Percentiles rank a stretch among this genome's conserved stretches.
Conservation (phyloP, 2,888 invertebrate genomes). For the Megamerina dolium region DNA sequence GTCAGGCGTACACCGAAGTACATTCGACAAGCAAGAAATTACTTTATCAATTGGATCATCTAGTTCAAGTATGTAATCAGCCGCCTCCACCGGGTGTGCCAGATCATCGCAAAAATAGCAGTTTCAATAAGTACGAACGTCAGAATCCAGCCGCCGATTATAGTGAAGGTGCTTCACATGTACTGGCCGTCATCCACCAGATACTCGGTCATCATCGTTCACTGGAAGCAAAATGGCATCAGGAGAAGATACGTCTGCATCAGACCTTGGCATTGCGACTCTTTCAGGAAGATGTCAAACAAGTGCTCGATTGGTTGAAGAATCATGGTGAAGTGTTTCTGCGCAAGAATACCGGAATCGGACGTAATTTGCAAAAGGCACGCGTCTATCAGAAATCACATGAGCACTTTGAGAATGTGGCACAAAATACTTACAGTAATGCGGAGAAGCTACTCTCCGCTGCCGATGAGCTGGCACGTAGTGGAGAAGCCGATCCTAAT, state of each 20-base stretch:
- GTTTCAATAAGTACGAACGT: constrained; percentile 46
- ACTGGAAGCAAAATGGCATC: constrained; percentile 90
- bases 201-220: constrained; percentile 92
- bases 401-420: constrained; percentile 97
- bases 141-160: constrained; percentile 89
- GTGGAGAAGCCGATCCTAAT: constrained; percentile 94
- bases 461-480: constrained; percentile 90
- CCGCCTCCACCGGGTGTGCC: constrained; percentile 55
- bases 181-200: constrained; percentile 92
- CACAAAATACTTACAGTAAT: constrained; percentile 96
- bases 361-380: constrained; percentile 89
- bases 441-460: constrained; percentile 94
- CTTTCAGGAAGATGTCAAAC: constrained; percentile 96
- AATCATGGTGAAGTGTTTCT: constrained; percentile 97
- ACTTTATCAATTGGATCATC: constrained; percentile 88
- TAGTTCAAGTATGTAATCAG: constrained; percentile 94
- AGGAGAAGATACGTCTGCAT: constrained; percentile 90
- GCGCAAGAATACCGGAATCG: constrained; percentile 94
- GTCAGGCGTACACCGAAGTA: constrained; percentile 90
- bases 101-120: constrained; percentile 60
- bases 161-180: constrained; percentile 93
- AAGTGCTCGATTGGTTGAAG: constrained; percentile 94
- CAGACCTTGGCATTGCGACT: constrained; percentile 85
- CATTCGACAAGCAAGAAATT: constrained; percentile 95
- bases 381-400: constrained; percentile 96